A percentile compares a stretch with the other conserved stretches of the same genome.
phyloP scores from a whole-genome alignment of 2,888 invertebrate species.

The Agrochola macilenta region DNA sequence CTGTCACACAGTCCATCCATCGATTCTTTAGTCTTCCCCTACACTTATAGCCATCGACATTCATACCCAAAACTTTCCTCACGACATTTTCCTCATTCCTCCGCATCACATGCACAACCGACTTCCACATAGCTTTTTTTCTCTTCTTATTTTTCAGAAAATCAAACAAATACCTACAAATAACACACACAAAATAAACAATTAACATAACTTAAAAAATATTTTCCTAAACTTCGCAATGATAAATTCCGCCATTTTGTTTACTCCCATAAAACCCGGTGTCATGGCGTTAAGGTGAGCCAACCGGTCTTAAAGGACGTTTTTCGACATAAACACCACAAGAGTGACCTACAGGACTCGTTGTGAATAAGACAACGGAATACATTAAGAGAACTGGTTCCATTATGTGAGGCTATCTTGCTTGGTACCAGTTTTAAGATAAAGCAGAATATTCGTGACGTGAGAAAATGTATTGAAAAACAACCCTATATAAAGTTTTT shows the following conservation, averaged over 20 bases:
- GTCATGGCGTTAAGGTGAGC: constrained; percentile 50
- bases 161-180: background rate
- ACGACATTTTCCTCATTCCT: too few relatives aligned
- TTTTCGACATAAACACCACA: constrained; percentile 65
- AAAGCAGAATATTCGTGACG: background rate
- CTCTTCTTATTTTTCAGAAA: background rate
- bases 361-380: constrained; percentile 63
- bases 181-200: background rate
- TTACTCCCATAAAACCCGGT: constrained; percentile 16
- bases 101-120: background rate
- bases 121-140: background rate
- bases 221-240: background rate
- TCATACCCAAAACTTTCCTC: too few relatives aligned
- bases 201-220: too few relatives aligned
- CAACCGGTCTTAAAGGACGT: constrained; percentile 69
- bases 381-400: constrained; percentile 70
- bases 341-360: constrained; percentile 76
- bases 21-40: too few relatives aligned
- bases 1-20: too few relatives aligned
- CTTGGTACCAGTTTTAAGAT: constrained; percentile 19
- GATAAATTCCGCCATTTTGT: background rate
- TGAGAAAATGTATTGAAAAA: background rate
- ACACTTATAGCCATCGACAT: too few relatives aligned
- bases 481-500: too few relatives aligned
- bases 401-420: constrained; percentile 19